Evolutionary conservation across 2,113 vertebrate genomes (phyloP).

Genomic region (Miniopterus natalensis): DNA sequence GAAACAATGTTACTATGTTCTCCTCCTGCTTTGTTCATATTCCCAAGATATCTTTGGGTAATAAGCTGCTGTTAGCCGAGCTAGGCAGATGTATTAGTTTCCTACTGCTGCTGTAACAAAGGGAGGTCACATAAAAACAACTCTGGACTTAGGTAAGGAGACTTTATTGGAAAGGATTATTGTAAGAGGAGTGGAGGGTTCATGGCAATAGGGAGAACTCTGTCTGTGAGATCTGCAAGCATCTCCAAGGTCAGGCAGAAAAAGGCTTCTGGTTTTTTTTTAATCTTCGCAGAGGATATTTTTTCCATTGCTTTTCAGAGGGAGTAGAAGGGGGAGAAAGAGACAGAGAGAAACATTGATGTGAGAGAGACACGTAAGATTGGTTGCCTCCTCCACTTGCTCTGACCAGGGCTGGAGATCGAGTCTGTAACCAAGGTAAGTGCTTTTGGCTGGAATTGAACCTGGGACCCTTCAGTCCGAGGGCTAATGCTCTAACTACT

Average conservation of each 20-base stretch:
- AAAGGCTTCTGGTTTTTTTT: neutral
- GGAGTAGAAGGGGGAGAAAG: too few species aligned
- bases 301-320: too few species aligned
- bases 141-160: neutral
- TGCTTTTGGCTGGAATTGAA: too few species aligned
- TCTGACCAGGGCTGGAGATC: too few species aligned
- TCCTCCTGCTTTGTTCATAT: neutral
- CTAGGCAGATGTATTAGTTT: neutral
- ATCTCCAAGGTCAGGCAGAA: neutral
- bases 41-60: neutral
- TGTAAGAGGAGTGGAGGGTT: neutral
- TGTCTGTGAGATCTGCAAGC: neutral
- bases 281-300: too few species aligned
- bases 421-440: too few species aligned
- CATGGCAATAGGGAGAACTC: neutral
- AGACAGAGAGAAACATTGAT: too few species aligned
- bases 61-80: neutral
- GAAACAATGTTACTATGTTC: neutral
- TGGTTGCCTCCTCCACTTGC: too few species aligned
- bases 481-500: too few species aligned
- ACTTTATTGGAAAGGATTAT: neutral
- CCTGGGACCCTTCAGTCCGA: too few species aligned
- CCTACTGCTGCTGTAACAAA: neutral
- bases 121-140: neutral
- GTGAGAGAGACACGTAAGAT: too few species aligned